Conservation (phyloP, 2,113 vertebrate species). For the Brachypteracias leptosomus region DNA sequence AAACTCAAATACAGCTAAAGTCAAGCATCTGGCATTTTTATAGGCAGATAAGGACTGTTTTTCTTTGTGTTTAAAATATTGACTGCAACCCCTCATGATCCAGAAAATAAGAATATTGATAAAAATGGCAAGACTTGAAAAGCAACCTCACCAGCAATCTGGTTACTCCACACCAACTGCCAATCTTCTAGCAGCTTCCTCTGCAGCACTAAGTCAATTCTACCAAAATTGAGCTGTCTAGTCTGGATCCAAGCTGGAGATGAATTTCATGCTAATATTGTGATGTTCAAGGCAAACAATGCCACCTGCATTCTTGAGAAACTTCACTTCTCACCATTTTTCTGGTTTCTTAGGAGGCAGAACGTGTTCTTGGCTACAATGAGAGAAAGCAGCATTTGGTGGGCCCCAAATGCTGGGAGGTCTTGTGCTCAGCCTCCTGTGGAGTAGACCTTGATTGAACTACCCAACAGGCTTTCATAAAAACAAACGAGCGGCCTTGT, state of each 20-base stretch:
- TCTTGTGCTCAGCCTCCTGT: slow-evolving; percentile 12
- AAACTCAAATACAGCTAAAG: background rate
- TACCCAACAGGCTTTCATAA: slow-evolving; percentile 14
- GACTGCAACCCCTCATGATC: background rate
- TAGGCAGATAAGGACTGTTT: background rate
- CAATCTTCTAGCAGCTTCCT: background rate
- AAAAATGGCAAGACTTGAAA: background rate
- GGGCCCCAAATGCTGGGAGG: slow-evolving; percentile 22
- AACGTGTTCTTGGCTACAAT: background rate
- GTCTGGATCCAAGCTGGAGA: background rate
- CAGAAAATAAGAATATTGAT: background rate
- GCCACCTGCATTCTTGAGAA: background rate
- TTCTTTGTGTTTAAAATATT: background rate
- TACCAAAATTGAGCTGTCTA: background rate
- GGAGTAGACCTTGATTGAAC: slow-evolving; percentile 12
- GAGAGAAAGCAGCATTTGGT: background rate
- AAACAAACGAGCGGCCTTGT: slow-evolving; percentile 12
- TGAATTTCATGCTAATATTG: background rate
- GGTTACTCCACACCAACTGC: background rate
- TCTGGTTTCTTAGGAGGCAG: background rate
- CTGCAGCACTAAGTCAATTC: background rate
- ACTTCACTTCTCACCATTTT: background rate
- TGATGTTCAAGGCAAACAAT: background rate
- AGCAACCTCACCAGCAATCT: background rate
- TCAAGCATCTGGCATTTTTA: background rate